Conservation (phyloP, 2,113 vertebrate genomes). For the Antennarius striatus region DNA sequence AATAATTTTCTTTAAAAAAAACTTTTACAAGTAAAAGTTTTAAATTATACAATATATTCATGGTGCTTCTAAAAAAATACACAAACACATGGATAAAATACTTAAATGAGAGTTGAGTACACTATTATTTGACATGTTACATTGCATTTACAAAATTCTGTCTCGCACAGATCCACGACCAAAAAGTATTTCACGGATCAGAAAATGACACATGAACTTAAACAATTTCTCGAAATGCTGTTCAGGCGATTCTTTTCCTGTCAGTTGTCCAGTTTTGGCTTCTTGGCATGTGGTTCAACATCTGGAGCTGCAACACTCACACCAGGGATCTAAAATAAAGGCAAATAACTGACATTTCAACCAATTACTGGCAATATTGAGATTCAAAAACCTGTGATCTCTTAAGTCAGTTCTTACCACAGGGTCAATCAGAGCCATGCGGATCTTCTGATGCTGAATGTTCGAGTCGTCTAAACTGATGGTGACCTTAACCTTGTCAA, state of each 20-base stretch:
- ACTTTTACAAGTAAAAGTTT: not conserved
- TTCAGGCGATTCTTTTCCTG: not conserved
- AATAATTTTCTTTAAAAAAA: not conserved
- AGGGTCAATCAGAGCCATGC: slow-evolving; percentile 91
- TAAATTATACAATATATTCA: not conserved
- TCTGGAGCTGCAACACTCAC: slow-evolving; percentile 70
- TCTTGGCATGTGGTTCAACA: slow-evolving; percentile 84
- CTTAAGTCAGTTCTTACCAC: slow-evolving; percentile 80
- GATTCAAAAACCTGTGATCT: not conserved
- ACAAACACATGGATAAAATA: not conserved
- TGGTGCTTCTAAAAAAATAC: not conserved
- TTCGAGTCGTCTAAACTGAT: slow-evolving; percentile 92
- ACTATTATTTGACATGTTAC: not conserved
- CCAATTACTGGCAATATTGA: not conserved
- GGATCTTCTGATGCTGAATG: slow-evolving; percentile 97
- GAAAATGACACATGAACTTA: too few species aligned
- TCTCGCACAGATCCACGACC: too few species aligned
- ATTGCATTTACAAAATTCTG: not conserved
- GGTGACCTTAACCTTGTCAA: slow-evolving; percentile 94
- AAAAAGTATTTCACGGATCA: too few species aligned
- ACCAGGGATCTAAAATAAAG: slow-evolving; percentile 81
- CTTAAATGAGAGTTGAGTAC: slow-evolving; percentile 19
- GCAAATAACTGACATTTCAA: not conserved
- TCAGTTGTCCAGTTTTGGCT: slow-evolving; percentile 83
- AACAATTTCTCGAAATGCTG: too few species aligned